Evolutionary conservation across 2,113 vertebrate genomes (phyloP).

Genomic region (Aplodontia rufa): DNA sequence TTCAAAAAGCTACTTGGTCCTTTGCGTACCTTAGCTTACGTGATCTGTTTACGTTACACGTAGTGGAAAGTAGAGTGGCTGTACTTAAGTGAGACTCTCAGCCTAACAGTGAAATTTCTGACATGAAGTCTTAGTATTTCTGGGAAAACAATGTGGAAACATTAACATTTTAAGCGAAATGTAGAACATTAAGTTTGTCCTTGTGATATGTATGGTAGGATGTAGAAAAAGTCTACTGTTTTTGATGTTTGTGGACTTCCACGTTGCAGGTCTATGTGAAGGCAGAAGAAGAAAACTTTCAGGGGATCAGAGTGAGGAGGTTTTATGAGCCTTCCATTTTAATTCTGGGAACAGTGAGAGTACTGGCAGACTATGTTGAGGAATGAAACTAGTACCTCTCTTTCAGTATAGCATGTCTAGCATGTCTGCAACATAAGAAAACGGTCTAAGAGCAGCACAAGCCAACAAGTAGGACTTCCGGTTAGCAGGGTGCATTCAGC

Average conservation of each 20-base stretch:
- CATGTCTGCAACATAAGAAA: neutral
- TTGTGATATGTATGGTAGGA: neutral
- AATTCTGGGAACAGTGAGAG: neutral
- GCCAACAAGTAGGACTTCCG: neutral
- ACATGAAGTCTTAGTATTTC: neutral
- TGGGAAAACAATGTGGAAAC: neutral
- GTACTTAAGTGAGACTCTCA: neutral
- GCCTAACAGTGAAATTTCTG: neutral
- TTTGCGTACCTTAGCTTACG: neutral
- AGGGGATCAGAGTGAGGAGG: neutral
- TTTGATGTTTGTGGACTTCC: neutral
- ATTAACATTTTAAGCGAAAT: neutral
- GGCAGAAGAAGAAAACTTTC: neutral
- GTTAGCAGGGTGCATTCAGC: neutral
- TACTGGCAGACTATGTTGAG: neutral
- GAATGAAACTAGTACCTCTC: neutral
- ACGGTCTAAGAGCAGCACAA: neutral
- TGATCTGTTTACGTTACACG: neutral
- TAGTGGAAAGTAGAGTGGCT: neutral
- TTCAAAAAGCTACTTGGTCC: neutral
- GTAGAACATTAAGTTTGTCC: neutral
- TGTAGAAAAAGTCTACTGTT: neutral
- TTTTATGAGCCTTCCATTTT: slow-evolving; percentile 9
- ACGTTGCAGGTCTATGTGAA: neutral
- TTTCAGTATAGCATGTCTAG: neutral